Base-by-base conservation (phyloP, 2,113 vertebrate genomes). In the Pseudopipra pipra region DNA sequence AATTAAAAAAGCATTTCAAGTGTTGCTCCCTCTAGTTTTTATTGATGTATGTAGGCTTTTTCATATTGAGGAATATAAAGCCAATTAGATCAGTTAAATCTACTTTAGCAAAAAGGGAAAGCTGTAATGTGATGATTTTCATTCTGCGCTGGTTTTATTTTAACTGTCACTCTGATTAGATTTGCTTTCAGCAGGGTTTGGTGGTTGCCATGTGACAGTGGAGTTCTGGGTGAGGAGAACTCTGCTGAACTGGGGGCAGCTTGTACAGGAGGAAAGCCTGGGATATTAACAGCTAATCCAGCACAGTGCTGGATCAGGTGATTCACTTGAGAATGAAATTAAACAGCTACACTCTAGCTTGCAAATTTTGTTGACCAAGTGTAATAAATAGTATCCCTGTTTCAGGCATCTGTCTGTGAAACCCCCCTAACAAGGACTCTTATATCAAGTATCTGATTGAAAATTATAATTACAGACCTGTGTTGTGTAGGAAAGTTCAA, bases 1-100 rank as follows among this genome's bases (percentile, higher is more conserved):
- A 85, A 83, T 95, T 93, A 17, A 80, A 88, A 87, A 92, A 70
- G 20, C 74, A 51, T 82, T 92, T 73, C 11, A 79, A 62, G n/a
- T 70, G 39, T 93, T 85, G 12, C 31, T 94, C 24, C 66, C 47
- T 77, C 75, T 86, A 51, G 72, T 92, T 92, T 68, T 90, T 92
- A 88, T 86, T 92, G 87, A 72, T 81, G 37, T 47, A 14, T n/a
- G 66, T 52, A 68, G 65, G 13, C 35, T 92, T 80, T 84, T 87
- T 90, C 70, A 54, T 78, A 12, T 16, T 46, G 73, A 84, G 52
- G 51, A 70, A 41, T 24, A 58, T 27, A 89, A 87, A 96, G 35
- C 87, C 78, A 62, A 49, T 94, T 72, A 44, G 41, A 51, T 92
- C 62, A 58, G 54, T 83, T 68, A 76, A 73, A 93, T 65, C 72